These are phyloP conservation scores for Drosophila quinaria DNA, from an alignment of 2,888 invertebrate species.

Conservation along the genomic window DNA sequence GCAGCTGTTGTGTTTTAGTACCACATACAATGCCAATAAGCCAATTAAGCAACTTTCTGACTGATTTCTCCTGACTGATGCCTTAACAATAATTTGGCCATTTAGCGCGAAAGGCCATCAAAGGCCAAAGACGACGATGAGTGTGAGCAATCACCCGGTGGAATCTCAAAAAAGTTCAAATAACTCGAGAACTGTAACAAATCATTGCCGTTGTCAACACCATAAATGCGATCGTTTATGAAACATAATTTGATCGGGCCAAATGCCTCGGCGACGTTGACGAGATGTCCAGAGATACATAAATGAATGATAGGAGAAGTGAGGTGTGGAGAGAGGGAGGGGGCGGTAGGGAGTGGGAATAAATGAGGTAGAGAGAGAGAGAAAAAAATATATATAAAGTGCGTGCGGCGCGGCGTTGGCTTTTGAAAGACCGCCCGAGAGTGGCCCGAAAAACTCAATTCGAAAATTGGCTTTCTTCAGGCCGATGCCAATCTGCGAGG, in stretches of 20 bases:
- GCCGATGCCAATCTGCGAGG: slow-evolving; percentile 45
- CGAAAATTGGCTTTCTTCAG: slow-evolving; percentile 66
- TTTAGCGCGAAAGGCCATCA: slow-evolving; percentile 32
- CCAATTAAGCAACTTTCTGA: slow-evolving; percentile 34
- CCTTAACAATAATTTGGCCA: slow-evolving; percentile 31
- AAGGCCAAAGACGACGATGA: slow-evolving; percentile 21
- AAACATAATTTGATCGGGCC: slow-evolving; percentile 83
- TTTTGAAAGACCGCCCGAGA: slow-evolving; percentile 76
- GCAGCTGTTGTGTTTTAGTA: neutral
- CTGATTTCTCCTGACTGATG: slow-evolving; percentile 21
- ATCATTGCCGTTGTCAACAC: slow-evolving; percentile 78
- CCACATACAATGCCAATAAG: neutral
- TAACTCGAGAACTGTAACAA: slow-evolving; percentile 82
- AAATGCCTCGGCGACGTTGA: slow-evolving; percentile 73
- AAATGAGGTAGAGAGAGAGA: slow-evolving; percentile 28
- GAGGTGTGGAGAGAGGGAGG: too few species aligned
- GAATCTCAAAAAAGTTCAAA: slow-evolving; percentile 68
- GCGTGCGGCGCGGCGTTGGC: slow-evolving; percentile 44
- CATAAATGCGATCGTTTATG: slow-evolving; percentile 84
- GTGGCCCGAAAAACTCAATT: slow-evolving; percentile 68
- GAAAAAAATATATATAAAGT: slow-evolving; percentile 36
- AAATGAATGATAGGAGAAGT: slow-evolving; percentile 11
- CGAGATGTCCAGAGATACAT: slow-evolving; percentile 44
- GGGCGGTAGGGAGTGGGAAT: neutral
- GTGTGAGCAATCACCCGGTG: slow-evolving; percentile 34